Evolutionary conservation across 2,888 invertebrate species (phyloP), one percentile per base, ranked within the genome.

Genomic region (Sylvicola cinctus): DNA sequence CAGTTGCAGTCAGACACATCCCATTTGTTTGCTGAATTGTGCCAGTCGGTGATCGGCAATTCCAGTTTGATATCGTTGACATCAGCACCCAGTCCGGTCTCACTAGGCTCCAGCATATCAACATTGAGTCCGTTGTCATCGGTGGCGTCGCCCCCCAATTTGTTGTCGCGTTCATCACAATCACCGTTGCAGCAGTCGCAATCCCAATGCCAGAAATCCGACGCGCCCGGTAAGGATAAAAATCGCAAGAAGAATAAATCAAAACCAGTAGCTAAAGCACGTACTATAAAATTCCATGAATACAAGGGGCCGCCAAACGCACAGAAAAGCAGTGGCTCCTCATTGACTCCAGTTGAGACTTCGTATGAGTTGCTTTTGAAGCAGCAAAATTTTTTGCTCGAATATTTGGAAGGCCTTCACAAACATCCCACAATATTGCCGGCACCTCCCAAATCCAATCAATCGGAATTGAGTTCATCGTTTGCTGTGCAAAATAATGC

Each of bases 241-340:
- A 83, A 78, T 51, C 60, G 70, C 48, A 87, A 83, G 53, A 83
- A 83, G 52, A 71, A 71, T 14, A 84, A 84, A 53, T 74, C 75
- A 28, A 84, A 84, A 57, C 70, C 70, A 16, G 68, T 73, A 36
- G 75, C 81, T 2, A 87, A 87, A 56, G 68, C 80, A 14, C 70
- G 83, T 45, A 81, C 83, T 36, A 91, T 95, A 47, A 95, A 95
- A 62, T 95, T 95, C 60, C 93, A 95, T 58, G 95, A 95, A 58
- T 87, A 88, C 57, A 87, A 87, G 61, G 88, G 88, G 26, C 88
- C 88, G 17, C 88, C 91, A 41, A 85, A 74, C 60, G 83, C 87
- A 13, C 81, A 83, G 45, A 68, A 69, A 33, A 64, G 66, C 29
- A 62, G 68, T 4, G 66, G 70, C 10, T 65, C 65, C 10, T 54